Evolutionary conservation across 2,797 vertebrate species (phyloP).

Genomic region (Parauchenoglanis ngamensis): DNA sequence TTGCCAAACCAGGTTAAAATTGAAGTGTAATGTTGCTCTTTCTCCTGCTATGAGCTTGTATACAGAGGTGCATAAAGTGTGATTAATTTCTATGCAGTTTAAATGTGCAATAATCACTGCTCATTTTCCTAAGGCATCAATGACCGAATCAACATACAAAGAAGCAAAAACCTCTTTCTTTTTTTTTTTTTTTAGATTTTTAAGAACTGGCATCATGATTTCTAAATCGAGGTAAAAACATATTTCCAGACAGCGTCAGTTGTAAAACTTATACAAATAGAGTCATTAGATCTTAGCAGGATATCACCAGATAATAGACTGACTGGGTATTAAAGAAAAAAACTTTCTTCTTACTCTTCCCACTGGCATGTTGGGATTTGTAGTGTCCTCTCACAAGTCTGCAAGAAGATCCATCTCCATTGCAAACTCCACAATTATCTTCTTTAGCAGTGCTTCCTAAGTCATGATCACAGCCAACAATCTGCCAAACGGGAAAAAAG

Average conservation of each 20-base stretch:
- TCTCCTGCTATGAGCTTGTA: background rate
- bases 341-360: constrained; percentile 82
- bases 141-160: background rate
- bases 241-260: background rate
- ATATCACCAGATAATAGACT: background rate
- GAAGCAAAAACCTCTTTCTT: background rate
- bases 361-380: constrained; percentile 89
- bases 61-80: no score
- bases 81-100: background rate
- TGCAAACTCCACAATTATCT: constrained; percentile 96
- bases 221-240: background rate
- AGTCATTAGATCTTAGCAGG: background rate
- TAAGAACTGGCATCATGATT: background rate
- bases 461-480: constrained; percentile 94
- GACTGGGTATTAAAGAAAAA: background rate
- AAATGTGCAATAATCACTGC: background rate
- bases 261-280: background rate
- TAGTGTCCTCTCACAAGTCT: constrained; percentile 92
- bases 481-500: constrained; percentile 70
- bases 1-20: background rate
- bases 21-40: background rate
- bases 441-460: constrained; percentile 92
- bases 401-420: constrained; percentile 93
- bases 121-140: background rate
- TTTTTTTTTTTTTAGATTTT: background rate